Base-by-base conservation (phyloP, 2,888 invertebrate species). In the Bombylius discolor region DNA sequence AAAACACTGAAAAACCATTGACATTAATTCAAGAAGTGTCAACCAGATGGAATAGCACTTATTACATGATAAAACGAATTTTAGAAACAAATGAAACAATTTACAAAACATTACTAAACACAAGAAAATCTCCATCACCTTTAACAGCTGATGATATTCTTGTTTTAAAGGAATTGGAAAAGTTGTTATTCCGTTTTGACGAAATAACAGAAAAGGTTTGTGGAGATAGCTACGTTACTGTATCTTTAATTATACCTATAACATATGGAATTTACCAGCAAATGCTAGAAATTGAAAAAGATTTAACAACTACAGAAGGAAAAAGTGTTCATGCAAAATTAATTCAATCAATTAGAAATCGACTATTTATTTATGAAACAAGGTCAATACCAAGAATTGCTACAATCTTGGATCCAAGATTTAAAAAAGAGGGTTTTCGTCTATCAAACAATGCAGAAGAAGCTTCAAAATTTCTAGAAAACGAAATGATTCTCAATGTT, bases 21-120 rank as follows among this genome's bases (percentile, higher is more conserved):
- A 34, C 46, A 14, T 46, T 52, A 13, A 33, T 52, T 23, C 52
- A 52, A 52, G 52, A 52, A 46, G n/a, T 51, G 9, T 5, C 44
- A 33, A 51, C 51, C 12, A 44, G 51, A 31, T 45, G 51, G 51
- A 51, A 51, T n/a, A 51, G 45, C 13, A 33, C 45, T n/a, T 51
- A 45, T 45, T 32, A 45, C 13, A 51, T 51, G 45, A 42, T 51
- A 4, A 33, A 51, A 45, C 9, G 44, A 42, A 44, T 51, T 33
- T 44, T 51, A 5, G 9, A 51, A 32, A 51, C 32, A 44, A 51
- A 48, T n/a, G 48, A 48, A 33, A 12, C 48, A 13, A 39, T 39
- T 39, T 39, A 11, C 11, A 39, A 7, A 39, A 39, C 39, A 39
- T 39, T 39, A 39, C 11, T 13, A 13, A 45, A 51, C 9, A 4